These are phyloP conservation scores for Neodiprion virginianus DNA, from an alignment of 1,140 invertebrate genomes.

Conservation along the genomic window DNA sequence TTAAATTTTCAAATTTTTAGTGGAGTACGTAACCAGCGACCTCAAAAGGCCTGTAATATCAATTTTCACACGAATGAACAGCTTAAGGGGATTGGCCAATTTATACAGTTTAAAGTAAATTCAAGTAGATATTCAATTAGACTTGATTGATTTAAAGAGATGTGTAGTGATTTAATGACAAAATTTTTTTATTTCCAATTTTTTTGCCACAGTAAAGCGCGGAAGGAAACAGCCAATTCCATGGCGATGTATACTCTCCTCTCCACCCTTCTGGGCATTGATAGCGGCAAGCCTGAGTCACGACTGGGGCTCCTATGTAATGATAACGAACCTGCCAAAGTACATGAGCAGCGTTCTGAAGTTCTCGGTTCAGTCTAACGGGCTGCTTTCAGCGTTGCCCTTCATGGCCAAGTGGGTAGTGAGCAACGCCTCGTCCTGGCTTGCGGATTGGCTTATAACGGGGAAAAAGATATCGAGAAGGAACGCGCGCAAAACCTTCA, in stretches of 20 bases:
- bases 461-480: conserved; percentile 63
- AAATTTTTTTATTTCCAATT: no score
- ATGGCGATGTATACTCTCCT: conserved; percentile 75
- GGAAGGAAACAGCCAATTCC: conserved; percentile 66
- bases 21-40: no score
- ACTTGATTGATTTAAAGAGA: no score
- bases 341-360: conserved; percentile 86
- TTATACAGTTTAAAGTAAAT: no score
- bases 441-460: conserved; percentile 71
- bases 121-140: no score
- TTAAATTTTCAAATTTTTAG: no score
- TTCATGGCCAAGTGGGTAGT: conserved; percentile 73
- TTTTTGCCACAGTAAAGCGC: conserved; percentile 62
- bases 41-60: no score
- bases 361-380: conserved; percentile 77
- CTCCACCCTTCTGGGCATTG: conserved; percentile 73
- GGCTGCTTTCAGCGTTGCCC: conserved; percentile 70
- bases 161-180: no score
- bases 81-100: no score
- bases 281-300: conserved; percentile 78
- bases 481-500: conserved; percentile 73
- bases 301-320: conserved; percentile 91
- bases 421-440: conserved; percentile 67
- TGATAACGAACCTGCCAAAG: conserved; percentile 86
- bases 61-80: no score